A percentile compares a stretch with the other conserved stretches of the same genome.
phyloP scores from a whole-genome alignment of 2,888 invertebrate species.

The Drosophila koepferae region DNA sequence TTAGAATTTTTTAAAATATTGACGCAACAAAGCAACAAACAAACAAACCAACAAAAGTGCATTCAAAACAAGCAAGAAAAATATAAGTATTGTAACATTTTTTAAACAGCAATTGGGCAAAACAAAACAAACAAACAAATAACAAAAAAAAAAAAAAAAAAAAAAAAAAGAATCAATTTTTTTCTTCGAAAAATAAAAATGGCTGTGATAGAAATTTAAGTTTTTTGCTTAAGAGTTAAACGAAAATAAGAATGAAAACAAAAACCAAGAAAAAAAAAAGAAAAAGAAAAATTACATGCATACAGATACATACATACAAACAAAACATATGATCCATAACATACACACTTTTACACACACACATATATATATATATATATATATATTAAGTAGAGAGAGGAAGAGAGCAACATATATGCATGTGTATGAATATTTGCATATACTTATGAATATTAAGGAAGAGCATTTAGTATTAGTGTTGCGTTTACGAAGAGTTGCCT shows the following conservation, averaged over 20 bases:
- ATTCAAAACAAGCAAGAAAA: constrained; percentile 61
- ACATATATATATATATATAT: constrained; percentile 11
- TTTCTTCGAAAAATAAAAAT: constrained; percentile 73
- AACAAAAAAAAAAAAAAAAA: constrained; percentile 35
- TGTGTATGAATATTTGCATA: constrained; percentile 11
- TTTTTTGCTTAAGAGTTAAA: constrained; percentile 57
- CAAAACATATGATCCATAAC: constrained; percentile 30
- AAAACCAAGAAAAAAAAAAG: constrained; percentile 26
- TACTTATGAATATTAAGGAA: constrained; percentile 15
- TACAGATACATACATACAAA: neutral
- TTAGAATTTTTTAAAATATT: constrained; percentile 76
- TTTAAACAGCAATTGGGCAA: constrained; percentile 60
- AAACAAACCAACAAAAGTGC: constrained; percentile 66
- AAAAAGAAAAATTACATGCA: constrained; percentile 18
- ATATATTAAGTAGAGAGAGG: too few species aligned
- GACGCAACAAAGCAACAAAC: constrained; percentile 64
- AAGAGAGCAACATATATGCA: constrained; percentile 15
- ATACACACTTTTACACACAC: constrained; percentile 10
- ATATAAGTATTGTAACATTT: constrained; percentile 57
- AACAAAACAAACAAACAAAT: constrained; percentile 34
- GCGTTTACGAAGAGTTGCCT: constrained; percentile 21
- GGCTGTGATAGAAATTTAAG: constrained; percentile 82
- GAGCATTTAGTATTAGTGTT: constrained; percentile 57
- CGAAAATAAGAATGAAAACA: constrained; percentile 41
- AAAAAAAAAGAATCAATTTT: constrained; percentile 40